Conservation (phyloP, 2,797 vertebrate species). For the Pseudocheirus occidentalis region DNA sequence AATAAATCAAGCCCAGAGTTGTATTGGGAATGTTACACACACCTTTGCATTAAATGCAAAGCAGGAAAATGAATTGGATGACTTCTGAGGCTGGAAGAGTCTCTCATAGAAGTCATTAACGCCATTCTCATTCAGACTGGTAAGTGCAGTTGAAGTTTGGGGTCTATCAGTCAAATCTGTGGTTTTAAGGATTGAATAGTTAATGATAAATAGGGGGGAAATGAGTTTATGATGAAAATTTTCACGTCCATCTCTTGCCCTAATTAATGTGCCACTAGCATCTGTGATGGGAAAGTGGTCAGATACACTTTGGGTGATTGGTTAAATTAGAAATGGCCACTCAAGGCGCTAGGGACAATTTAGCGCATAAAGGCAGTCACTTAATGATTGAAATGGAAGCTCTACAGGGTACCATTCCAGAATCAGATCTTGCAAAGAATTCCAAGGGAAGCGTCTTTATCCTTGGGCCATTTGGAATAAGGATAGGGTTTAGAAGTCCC, state of each 20-base stretch:
- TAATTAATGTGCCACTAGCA: not conserved
- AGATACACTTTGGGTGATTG: not conserved
- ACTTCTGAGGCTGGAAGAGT: not conserved
- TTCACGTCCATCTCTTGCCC: not conserved
- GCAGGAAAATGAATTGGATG: not conserved
- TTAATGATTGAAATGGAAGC: not conserved
- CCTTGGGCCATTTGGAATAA: not conserved
- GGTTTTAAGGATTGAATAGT: constrained; percentile 2
- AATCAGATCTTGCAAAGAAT: not conserved
- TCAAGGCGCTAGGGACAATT: not conserved
- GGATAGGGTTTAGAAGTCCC: not conserved
- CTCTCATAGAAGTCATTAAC: not conserved
- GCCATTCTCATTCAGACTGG: not conserved
- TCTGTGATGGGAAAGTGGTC: not conserved
- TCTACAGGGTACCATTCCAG: not conserved
- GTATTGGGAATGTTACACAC: not conserved
- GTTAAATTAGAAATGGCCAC: not conserved
- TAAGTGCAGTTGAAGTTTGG: not conserved
- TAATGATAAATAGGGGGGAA: not conserved
- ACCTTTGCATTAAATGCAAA: not conserved
- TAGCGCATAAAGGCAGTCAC: not conserved
- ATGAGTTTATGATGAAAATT: not conserved
- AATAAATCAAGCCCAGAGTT: not conserved
- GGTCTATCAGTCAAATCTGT: not conserved
- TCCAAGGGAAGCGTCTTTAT: not conserved